These are phyloP conservation scores for Macrochelys suwanniensis DNA, from an alignment of 2,797 vertebrate species.

Conservation along the genomic window DNA sequence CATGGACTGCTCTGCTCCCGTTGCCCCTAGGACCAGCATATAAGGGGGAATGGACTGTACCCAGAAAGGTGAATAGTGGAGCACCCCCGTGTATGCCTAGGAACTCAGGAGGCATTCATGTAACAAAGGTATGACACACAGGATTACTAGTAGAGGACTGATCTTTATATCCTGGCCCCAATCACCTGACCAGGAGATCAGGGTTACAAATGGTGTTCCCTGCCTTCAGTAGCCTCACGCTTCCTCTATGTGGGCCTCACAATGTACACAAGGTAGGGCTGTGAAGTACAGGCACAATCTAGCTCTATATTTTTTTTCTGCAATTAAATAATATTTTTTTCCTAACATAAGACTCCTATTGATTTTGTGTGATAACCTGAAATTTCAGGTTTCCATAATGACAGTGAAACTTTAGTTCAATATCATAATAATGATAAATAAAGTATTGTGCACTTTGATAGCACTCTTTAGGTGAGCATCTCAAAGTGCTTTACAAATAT, in stretches of 20 bases:
- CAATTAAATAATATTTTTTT: not conserved
- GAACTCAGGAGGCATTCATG: not conserved
- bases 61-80: not conserved
- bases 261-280: not conserved
- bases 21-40: not conserved
- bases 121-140: not conserved
- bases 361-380: not conserved
- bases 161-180: not conserved
- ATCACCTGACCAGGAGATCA: not conserved
- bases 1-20: not conserved
- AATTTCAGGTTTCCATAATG: not conserved
- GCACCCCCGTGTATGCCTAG: not conserved
- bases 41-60: not conserved
- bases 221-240: not conserved
- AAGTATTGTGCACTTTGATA: not conserved
- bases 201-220: not conserved
- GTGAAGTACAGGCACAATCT: not conserved
- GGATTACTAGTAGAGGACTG: not conserved
- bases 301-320: not conserved
- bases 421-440: not conserved
- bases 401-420: not conserved
- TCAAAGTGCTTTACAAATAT: not conserved
- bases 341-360: not conserved
- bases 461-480: not conserved
- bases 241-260: not conserved